These are phyloP conservation scores for Tholera decimalis DNA, from an alignment of 2,888 invertebrate genomes.

Conservation along the genomic window DNA sequence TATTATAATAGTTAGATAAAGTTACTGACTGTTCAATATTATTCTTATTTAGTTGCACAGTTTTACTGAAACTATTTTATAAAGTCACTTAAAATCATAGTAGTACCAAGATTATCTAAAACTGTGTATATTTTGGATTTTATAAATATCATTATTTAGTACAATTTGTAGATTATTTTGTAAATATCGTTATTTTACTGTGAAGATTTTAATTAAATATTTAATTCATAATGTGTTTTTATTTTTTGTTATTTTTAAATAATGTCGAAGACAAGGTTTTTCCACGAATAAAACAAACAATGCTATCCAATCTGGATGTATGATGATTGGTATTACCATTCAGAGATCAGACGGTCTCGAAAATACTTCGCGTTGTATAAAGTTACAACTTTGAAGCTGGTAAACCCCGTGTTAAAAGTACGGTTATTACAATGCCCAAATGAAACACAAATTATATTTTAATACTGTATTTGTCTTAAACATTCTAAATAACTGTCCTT, in stretches of 20 bases:
- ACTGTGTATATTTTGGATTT: slow-evolving; percentile 7
- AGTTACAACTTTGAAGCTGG: not conserved
- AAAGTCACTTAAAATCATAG: slow-evolving; percentile 6
- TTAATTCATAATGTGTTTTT: not conserved
- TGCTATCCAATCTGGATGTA: too few species aligned
- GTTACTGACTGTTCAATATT: slow-evolving; percentile 9
- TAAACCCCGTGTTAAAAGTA: not conserved
- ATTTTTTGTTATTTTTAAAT: not conserved
- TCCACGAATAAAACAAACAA: too few species aligned
- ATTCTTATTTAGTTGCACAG: not conserved
- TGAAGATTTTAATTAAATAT: slow-evolving; percentile 36
- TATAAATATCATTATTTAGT: slow-evolving; percentile 30
- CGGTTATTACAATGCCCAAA: not conserved
- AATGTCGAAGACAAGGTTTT: too few species aligned
- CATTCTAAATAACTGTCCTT: not conserved
- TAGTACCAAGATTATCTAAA: slow-evolving; percentile 7
- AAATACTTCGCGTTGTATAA: not conserved
- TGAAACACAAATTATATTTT: not conserved
- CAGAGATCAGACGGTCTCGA: not conserved
- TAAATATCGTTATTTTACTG: slow-evolving; percentile 41
- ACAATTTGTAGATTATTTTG: slow-evolving; percentile 53
- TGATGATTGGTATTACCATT: not conserved
- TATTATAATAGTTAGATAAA: slow-evolving; percentile 7
- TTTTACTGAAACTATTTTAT: not conserved
- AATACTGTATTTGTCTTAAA: not conserved